Base-by-base conservation (phyloP, 2,113 vertebrate species). In the Melanostigma gelatinosum region DNA sequence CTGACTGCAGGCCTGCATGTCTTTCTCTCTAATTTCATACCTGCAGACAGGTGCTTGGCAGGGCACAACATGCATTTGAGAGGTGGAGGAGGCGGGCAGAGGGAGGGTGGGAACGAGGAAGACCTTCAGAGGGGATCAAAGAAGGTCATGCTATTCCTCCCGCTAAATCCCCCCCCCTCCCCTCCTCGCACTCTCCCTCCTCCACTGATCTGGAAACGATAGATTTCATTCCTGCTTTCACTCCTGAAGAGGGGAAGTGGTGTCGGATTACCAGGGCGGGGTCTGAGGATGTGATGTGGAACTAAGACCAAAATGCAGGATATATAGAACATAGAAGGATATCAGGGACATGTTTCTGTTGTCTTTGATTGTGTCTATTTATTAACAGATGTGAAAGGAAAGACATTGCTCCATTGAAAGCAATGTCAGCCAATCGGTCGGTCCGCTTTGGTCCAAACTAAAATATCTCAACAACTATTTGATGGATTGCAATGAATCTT, bases 11-110 rank as follows among this genome's bases (percentile, higher is more conserved):
- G 75, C 50, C 66, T 2, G 9, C 64, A 78, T 81, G 76, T 84
- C 63, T 79, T 54, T 90, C 77, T 78, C 83, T 90, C 80, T 87
- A 72, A 91, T 92, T 90, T 93, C 92, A 88, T 92, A 93, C 91
- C 93, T 94, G 94, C 29, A 75, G 90, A 94, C 94, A 94, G 94
- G 94, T 94, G 94, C 84, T 93, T 93, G 92, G 93, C 90, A 94
- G 85, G 82, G 80, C 79, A 74, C 61, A 84, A 79, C 73, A 48
- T 77, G 75, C 63, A 24, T 44, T 13, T 15, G 72, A 82, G 83
- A 87, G 69, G 48, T n/a, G 80, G 55, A 78, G 63, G 74, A 77
- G 81, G 55, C 54, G 29, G 74, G 48, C 62, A 27, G 80, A 74
- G 55, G 68, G 75, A 63, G 75, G 75, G 66, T 60, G 83, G 86